Evolutionary conservation across 2,888 invertebrate genomes (phyloP).

Genomic region (Antheraea assamensis): DNA sequence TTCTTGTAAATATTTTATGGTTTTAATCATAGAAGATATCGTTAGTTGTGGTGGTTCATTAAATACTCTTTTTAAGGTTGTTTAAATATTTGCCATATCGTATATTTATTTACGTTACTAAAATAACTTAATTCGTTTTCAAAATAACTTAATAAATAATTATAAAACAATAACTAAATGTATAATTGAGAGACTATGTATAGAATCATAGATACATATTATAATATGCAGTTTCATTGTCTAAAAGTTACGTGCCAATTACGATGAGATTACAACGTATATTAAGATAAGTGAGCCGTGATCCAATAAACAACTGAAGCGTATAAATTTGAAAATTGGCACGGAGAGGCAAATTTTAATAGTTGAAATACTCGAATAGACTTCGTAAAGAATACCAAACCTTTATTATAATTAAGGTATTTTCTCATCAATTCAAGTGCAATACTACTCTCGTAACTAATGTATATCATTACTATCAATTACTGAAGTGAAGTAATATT

Average conservation of each 20-base stretch:
- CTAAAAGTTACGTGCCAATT: conserved; percentile 33
- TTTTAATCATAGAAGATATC: neutral
- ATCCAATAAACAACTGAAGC: conserved; percentile 47
- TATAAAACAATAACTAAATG: neutral
- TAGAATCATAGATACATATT: neutral
- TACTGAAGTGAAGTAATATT: too few species aligned
- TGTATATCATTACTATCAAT: too few species aligned
- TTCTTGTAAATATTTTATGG: neutral
- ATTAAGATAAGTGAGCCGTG: conserved; percentile 37
- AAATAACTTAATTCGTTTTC: neutral
- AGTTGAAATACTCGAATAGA: neutral
- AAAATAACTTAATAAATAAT: neutral
- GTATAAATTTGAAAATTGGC: conserved; percentile 45
- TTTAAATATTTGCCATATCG: neutral
- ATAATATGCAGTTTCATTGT: conserved; percentile 14
- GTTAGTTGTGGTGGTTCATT: neutral
- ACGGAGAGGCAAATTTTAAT: conserved; percentile 31
- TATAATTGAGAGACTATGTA: neutral
- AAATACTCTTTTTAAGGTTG: neutral
- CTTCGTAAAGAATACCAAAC: neutral
- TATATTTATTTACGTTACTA: neutral
- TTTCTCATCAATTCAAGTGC: too few species aligned
- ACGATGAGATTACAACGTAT: conserved; percentile 31
- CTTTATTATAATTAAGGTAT: too few species aligned
- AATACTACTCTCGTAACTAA: too few species aligned